Evolutionary conservation across 2,888 invertebrate species (phyloP), one percentile per base, ranked within the genome.

Genomic region (Osmoderma eremita): DNA sequence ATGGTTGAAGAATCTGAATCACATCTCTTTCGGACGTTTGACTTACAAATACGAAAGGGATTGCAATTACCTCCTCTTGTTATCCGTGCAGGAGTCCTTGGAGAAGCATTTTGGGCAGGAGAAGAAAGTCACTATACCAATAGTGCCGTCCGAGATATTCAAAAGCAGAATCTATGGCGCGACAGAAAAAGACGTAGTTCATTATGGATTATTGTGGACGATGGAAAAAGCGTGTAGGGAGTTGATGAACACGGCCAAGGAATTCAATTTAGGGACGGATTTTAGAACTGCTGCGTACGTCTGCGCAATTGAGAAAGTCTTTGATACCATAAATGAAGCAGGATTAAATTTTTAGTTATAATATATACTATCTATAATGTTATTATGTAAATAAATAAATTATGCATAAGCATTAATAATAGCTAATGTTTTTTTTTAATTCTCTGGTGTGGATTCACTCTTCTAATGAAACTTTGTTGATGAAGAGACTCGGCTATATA

Each of bases 1-100:
- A 83, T 95, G 91, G 91, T 85, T 95, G 74, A 95, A 95, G 83
- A 94, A 95, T 82, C 84, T 95, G 67, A 95, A 93, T 82, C 95
- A 95, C 82, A 94, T 94, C 68, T 93, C 93, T 76, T 95, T 91
- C 78, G 95, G 95, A 61, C 89, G 94, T 75, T 85, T 95, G 67
- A 88, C 88, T 73, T 94, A 95, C 83, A 94, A 95, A 83, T 94
- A 94, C 82, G 94, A 94, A 85, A 86, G 89, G 75, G 94, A 94
- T 80, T 92, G 93, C 61, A 94, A 93, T 79, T 89, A 90, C 68
- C 90, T 92, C 76, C 84, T 94, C 17, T 84, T 94, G 71, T 61
- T 83, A 69, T 86, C 86, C 72, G 87, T 88, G 42, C 84, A 87
- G 75, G 80, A 84, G 71, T 87, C 87, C 30, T 74, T 88, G 70